phyloP scores from a whole-genome alignment of 2,888 invertebrate genomes.

The Dicyrtoma fusca region DNA sequence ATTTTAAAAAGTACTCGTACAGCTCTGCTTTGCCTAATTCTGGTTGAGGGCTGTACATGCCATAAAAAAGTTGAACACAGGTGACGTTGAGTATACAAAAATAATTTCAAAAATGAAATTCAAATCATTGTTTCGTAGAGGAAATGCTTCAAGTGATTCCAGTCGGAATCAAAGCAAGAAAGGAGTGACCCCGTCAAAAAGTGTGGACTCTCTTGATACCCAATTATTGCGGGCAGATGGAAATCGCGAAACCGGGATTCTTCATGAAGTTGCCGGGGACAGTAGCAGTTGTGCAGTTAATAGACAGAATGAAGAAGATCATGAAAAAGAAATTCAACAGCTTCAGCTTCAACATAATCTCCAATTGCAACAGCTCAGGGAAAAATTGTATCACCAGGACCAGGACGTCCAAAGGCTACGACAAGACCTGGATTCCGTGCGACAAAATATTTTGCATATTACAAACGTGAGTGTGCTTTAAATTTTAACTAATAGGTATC shows the following conservation, averaged over 20 bases:
- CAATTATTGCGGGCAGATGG: constrained; percentile 9
- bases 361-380: constrained; percentile 7
- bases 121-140: constrained; percentile 89
- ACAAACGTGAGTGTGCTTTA: no score
- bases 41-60: background rate
- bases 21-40: no score
- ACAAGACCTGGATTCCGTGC: constrained; percentile 20
- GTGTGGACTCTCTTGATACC: constrained; percentile 44
- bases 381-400: constrained; percentile 21
- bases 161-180: constrained; percentile 24
- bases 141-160: constrained; percentile 62
- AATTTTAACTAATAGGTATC: no score
- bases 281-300: background rate
- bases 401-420: constrained; percentile 14
- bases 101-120: constrained; percentile 87
- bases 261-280: no score
- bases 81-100: no score
- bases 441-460: background rate
- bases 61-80: background rate
- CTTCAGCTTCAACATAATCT: background rate
- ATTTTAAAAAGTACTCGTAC: background rate
- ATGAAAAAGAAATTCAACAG: background rate
- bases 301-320: background rate
- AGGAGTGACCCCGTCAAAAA: constrained; percentile 33
- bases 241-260: background rate